Percentiles rank a stretch among this genome's conserved stretches.
Conservation (phyloP, 2,888 invertebrate species). For the Eudemis profundana region DNA sequence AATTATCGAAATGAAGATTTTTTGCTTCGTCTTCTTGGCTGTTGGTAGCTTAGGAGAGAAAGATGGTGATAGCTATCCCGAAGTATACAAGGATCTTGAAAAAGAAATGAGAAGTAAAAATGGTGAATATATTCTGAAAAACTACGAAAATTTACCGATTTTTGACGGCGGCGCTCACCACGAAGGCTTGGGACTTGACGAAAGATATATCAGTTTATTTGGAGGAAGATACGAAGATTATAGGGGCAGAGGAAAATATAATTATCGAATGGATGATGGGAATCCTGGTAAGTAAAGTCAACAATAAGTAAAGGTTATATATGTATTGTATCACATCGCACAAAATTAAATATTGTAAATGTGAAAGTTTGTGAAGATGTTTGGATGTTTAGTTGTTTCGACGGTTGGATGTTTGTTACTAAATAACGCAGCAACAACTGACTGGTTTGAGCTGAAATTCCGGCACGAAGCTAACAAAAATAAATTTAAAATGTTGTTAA, state of each 20-base stretch:
- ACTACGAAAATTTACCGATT: neutral
- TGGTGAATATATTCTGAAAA: neutral
- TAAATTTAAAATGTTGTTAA: no score
- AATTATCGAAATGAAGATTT: neutral
- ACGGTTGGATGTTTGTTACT: no score
- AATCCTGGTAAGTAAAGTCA: slow-evolving; percentile 27
- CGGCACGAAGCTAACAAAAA: no score
- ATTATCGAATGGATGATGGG: slow-evolving; percentile 8
- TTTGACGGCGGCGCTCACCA: neutral
- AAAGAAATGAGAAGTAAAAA: neutral
- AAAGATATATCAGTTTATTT: neutral
- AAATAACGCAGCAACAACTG: no score
- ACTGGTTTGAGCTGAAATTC: no score
- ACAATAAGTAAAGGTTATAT: no score
- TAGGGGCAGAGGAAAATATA: neutral
- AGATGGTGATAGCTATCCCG: neutral
- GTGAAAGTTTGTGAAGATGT: no score
- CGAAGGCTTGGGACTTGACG: neutral
- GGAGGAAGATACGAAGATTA: neutral
- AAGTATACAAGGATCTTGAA: neutral
- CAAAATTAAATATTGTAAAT: no score
- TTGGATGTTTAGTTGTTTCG: no score
- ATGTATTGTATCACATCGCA: no score
- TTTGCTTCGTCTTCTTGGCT: neutral
- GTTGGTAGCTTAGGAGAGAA: neutral